Base-by-base conservation (phyloP, 2,888 invertebrate genomes). In the Tenthredo amoena region DNA sequence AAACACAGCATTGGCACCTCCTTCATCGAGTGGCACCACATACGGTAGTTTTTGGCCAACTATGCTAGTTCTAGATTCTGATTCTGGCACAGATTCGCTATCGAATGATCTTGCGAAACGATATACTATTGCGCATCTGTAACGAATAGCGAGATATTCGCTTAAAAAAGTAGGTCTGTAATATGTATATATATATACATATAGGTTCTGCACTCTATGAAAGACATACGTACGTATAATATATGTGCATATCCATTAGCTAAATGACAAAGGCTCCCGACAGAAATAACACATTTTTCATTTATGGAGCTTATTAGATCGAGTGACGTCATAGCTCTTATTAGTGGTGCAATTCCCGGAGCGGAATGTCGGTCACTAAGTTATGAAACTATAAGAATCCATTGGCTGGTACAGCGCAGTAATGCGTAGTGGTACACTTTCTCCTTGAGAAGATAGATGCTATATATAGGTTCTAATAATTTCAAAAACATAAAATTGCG, bases 371-470 rank as follows among this genome's bases (percentile, higher is more conserved):
- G 92, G 92, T 91, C 91, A 91, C 88, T 90, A 89, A 91, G 92
- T 92, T 92, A 92, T 91, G 92, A 92, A 92, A 92, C 90, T 91
- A 89, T 89, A 91, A 88, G 92, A 90, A 91, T 92, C 91, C 90
- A 91, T 91, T 91, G 88, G 87, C 88, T 86, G 88, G 86, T 84
- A 83, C 47, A 81, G 40, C 50, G 79, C 62, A 21, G 58, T 62
- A 81, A 81, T 81, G 81, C 58, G 37, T 81, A 58, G 77, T 77
- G 77, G 77, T 77, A 62, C 81, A 81, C 81, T 81, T 81, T 81
- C 81, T 81, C 81, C 81, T 62, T 40, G 37, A 81, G 81, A 81
- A 81, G 81, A 81, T 81, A 40, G 81, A 81, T 40, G n/a, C 40
- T 37, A 37, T 37, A 34, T 62, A 62, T 40, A 81, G 47, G 31